Conservation (phyloP, 2,888 invertebrate species). For the Pasiphila rectangulata region DNA sequence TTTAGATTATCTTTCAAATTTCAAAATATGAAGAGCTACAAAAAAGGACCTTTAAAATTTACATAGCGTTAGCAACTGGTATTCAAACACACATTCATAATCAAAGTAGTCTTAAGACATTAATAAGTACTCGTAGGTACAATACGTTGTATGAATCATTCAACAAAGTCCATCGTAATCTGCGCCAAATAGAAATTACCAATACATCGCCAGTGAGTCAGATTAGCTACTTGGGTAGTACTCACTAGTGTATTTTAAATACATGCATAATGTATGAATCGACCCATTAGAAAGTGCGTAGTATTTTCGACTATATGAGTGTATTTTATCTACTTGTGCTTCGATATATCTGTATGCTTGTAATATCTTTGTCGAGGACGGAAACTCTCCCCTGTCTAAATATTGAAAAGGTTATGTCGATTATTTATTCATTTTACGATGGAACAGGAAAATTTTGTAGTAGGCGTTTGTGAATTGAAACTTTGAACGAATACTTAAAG, state of each 20-base stretch:
- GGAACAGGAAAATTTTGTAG: slow-evolving; percentile 5
- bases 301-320: slow-evolving; percentile 11
- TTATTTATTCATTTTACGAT: slow-evolving; percentile 14
- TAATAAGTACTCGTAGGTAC: too few species aligned
- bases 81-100: too few species aligned
- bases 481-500: background rate
- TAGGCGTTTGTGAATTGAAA: slow-evolving; percentile 6
- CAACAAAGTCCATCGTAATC: slow-evolving; percentile 4
- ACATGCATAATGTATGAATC: slow-evolving; percentile 20
- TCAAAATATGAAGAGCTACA: too few species aligned
- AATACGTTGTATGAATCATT: slow-evolving; percentile 5
- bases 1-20: too few species aligned
- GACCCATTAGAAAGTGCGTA: slow-evolving; percentile 16
- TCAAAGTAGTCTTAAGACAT: too few species aligned
- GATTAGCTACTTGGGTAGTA: slow-evolving; percentile 4
- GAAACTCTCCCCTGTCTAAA: slow-evolving; percentile 10
- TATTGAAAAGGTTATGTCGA: slow-evolving; percentile 18
- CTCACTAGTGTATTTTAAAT: slow-evolving; percentile 2
- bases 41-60: too few species aligned
- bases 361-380: background rate
- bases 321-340: slow-evolving; percentile 8
- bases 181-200: slow-evolving; percentile 16
- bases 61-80: background rate
- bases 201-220: slow-evolving; percentile 18
- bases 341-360: too few species aligned